Base-by-base conservation (phyloP, 2,797 vertebrate species). In the Neosalanx taihuensis region DNA sequence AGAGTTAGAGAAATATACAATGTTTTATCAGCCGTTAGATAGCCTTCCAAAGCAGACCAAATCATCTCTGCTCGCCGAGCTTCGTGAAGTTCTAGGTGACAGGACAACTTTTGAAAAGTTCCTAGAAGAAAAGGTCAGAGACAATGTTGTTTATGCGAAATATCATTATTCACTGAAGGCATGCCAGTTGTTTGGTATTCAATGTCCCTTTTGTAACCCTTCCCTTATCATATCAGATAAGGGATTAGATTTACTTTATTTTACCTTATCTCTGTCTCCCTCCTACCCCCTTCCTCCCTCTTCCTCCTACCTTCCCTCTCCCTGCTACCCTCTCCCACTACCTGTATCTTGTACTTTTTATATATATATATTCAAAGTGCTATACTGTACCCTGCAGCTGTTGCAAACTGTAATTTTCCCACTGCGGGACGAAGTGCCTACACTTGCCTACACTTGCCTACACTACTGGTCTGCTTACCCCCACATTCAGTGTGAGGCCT, bases 111-210 rank as follows among this genome's bases (percentile, higher is more conserved):
- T 81, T n/a, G 70, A 94, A 6, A 4, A 64, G 76, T 74, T 77
- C 35, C 81, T 94, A 77, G 91, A 89, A 75, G 84, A 89, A 2
- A 1, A 88, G 91, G 94, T 94, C 18, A 56, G 51, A 56, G 17
- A n/a, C 51, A n/a, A 56, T 56, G 41, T 46, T 46, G 9, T 2
- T 46, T 13, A 46, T 3, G 2, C 9, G 3, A 46, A 46, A 46
- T 13, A 13, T 46, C 41, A 46, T 13, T 9, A 46, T 46, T 46
- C 41, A 46, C 41, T 46, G 9, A 46, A 13, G 41, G 41, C 41
- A 46, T 13, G 41, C 41, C 10, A 13, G 41, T 46, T 46, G 41
- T 46, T 46, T 41, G 37, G 7, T 41, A 41, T 41, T 12, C 41
- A 46, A 13, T 46, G 41, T 46, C 12, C 41, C 3, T 12, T 2